These are phyloP conservation scores for Eupithecia exiguata DNA, from an alignment of 2,888 invertebrate genomes.

Conservation along the genomic window DNA sequence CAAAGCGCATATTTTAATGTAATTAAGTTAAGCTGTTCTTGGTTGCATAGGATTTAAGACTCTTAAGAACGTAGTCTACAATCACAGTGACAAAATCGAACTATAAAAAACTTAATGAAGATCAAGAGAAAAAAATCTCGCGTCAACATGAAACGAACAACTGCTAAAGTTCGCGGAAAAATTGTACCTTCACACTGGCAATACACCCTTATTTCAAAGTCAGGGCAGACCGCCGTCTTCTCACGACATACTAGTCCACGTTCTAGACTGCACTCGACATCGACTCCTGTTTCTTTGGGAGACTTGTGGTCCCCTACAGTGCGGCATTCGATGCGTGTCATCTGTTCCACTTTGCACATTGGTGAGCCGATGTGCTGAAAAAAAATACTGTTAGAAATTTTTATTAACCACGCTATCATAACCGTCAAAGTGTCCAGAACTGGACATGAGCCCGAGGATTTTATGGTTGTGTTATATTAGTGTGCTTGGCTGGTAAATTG, in stretches of 20 bases:
- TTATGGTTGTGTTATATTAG: not conserved
- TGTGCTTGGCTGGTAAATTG: too few relatives aligned
- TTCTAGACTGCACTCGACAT: constrained; percentile 90
- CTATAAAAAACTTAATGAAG: too few relatives aligned
- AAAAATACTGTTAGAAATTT: not conserved
- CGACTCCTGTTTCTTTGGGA: constrained; percentile 88
- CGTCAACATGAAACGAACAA: too few relatives aligned
- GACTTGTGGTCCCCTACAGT: constrained; percentile 85
- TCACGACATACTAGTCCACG: constrained; percentile 88
- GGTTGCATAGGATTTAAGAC: too few relatives aligned
- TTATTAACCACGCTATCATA: not conserved
- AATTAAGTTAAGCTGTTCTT: too few relatives aligned
- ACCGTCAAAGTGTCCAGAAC: not conserved
- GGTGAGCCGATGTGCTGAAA: constrained; percentile 72
- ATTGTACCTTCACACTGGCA: constrained; percentile 84
- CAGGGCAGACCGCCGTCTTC: constrained; percentile 83
- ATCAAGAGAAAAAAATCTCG: too few relatives aligned
- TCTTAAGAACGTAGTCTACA: too few relatives aligned
- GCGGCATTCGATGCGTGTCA: constrained; percentile 90
- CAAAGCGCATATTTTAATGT: too few relatives aligned
- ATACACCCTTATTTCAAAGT: constrained; percentile 92
- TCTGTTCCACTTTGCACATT: constrained; percentile 85
- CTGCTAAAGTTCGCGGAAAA: too few relatives aligned
- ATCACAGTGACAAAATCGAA: too few relatives aligned
- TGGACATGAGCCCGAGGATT: not conserved